Percentiles rank a stretch among this genome's conserved stretches.
Evolutionary conservation across 2,113 vertebrate genomes (phyloP).

Genomic region (Xerus inauris): DNA sequence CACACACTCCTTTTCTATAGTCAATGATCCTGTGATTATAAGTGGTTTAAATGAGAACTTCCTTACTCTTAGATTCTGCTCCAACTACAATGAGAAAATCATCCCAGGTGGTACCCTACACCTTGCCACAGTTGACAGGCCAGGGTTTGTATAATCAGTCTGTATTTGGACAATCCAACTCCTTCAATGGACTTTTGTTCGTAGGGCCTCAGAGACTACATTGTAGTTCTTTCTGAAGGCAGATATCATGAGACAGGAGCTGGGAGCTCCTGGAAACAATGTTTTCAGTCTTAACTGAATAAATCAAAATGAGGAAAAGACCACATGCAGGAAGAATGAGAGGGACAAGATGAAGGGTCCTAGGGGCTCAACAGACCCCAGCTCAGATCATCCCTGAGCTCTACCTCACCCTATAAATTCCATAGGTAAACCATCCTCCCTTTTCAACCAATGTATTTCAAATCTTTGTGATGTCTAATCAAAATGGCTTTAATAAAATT

Average conservation of each 20-base stretch:
- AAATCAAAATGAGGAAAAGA: not conserved
- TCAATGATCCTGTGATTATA: not conserved
- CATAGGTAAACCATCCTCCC: not conserved
- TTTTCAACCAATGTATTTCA: not conserved
- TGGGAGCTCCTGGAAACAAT: not conserved
- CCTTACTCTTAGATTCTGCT: not conserved
- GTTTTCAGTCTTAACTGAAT: not conserved
- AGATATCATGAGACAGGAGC: not conserved
- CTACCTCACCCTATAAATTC: not conserved
- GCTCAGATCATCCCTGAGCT: not conserved
- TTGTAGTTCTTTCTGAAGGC: not conserved
- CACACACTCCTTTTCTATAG: not conserved
- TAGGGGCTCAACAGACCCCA: not conserved
- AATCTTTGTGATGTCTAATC: not conserved
- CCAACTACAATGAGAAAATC: not conserved
- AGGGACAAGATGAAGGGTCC: not conserved
- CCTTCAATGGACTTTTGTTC: not conserved
- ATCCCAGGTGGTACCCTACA: not conserved
- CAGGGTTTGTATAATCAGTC: not conserved
- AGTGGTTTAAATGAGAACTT: not conserved
- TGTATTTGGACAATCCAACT: not conserved
- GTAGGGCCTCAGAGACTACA: not conserved
- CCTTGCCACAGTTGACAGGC: not conserved
- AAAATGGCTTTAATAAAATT: conserved; percentile 6
- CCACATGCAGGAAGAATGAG: not conserved